Evolutionary conservation across 1,140 invertebrate species (phyloP), one percentile per base, ranked within the genome.

Genomic region (Drosophila gunungcola): DNA sequence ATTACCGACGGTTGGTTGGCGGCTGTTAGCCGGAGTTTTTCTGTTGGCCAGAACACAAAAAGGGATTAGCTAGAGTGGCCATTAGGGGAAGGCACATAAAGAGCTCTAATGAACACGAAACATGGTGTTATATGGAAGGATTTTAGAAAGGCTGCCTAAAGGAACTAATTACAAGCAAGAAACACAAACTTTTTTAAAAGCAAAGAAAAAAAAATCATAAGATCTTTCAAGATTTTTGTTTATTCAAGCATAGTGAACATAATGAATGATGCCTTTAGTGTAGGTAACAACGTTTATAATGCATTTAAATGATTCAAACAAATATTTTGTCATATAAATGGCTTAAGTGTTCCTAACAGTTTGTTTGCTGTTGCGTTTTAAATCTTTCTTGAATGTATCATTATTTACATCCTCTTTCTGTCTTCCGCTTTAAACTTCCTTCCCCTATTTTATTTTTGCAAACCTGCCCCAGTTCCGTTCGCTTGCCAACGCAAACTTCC

Each of bases 61-160:
- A 3, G 58, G 64, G 60, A 67, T 67, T 51, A 67, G 4, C 43
- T 38, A n/a, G 29, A 36, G 63, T 49, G 57, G 11, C 54, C 54
- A 64, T 64, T 64, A 64, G 39, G 21, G 29, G 39, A 13, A 43
- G 38, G 39, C 39, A 16, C 16, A 63, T 32, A 36, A 63, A 54
- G 57, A 39, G 4, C 43, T 34, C 21, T 29, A 29, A 29, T 48
- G 12, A 11, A n/a, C 25, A 21, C 5, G 13, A 6, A 51, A 21
- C 13, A 51, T 11, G 13, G 25, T 61, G 54, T 25, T 29, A 3
- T 34, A 11, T 25, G 4, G 10, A 13, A n/a, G 53, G 36, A 57
- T 41, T 32, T n/a, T 27, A n/a, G 7, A 5, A n/a, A 16, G 1
- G 10, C 2, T 21, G 16, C 9, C 13, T 5, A 3, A 5, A 11